phyloP scores from a whole-genome alignment of 2,797 vertebrate species.

The Cirrhinus molitorella region DNA sequence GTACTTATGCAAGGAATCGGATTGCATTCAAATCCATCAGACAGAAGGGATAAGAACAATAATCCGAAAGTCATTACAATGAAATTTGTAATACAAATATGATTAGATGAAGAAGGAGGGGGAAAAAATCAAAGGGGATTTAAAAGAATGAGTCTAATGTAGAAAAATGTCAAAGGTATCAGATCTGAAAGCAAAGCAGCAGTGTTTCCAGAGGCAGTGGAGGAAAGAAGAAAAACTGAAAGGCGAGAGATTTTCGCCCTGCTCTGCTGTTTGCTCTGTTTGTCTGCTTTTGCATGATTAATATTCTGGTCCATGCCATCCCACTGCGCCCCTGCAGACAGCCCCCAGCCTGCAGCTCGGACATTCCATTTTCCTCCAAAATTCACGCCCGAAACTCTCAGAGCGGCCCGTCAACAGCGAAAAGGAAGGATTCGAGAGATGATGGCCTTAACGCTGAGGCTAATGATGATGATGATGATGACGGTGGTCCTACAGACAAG shows the following conservation, averaged over 20 bases:
- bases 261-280: constrained; percentile 56
- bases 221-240: constrained; percentile 35
- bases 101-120: neutral
- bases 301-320: constrained; percentile 57
- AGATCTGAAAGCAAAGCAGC: constrained; percentile 33
- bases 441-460: constrained; percentile 22
- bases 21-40: constrained; percentile 33
- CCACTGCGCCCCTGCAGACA: constrained; percentile 55
- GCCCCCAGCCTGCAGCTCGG: constrained; percentile 45
- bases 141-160: constrained; percentile 14
- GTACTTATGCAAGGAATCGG: constrained; percentile 43
- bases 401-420: neutral
- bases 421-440: constrained; percentile 36
- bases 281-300: constrained; percentile 59
- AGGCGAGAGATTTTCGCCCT: constrained; percentile 14
- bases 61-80: constrained; percentile 43
- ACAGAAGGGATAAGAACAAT: constrained; percentile 40
- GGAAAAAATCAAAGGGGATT: constrained; percentile 3
- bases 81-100: constrained; percentile 39
- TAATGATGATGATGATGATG: constrained; percentile 38
- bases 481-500: constrained; percentile 27
- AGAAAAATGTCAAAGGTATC: constrained; percentile 41
- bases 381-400: constrained; percentile 24
- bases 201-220: constrained; percentile 27
- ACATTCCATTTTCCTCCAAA: constrained; percentile 52